Evolutionary conservation across 2,113 vertebrate species (phyloP), one percentile per base, ranked within the genome.

Genomic region (Cinclus mexicanus): DNA sequence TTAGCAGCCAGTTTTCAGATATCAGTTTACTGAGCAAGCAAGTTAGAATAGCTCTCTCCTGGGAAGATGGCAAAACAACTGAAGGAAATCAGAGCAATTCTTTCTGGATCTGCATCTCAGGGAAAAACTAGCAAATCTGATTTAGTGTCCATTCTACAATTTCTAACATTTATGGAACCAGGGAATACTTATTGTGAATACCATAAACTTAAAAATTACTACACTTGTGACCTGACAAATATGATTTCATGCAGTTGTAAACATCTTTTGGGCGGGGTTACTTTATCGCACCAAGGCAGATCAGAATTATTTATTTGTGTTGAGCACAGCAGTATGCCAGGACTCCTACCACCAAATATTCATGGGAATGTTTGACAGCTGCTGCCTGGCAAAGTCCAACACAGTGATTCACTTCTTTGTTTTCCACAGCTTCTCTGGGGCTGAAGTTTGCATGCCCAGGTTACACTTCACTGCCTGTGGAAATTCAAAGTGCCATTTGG

Each of bases 1-100:
- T 94, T 92, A 94, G 88, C 90, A 95, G 44, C 26, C 41, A 60
- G 60, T 81, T 95, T 92, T 94, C 76, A 81, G 87, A 83, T 81
- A 69, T 93, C 42, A 13, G 68, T 49, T 59, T 81, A 86, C 83
- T 88, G 72, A 96, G 64, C 47, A 95, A 86, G 76, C 68, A 90
- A 86, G 56, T 74, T 74, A 57, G 64, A 75, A 75, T 59, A 64
- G n/a, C 49, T 83, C 15, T 80, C 71, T 92, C 69, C 44, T 82
- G 92, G 79, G 79, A 68, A 89, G 85, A 50, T 56, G 35, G 22
- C 57, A 90, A 92, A 93, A 81, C 24, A 83, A 90, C 64, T 31
- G 68, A 86, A 94, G 41, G 56, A 85, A 93, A 84, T 83, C 68
- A 65, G 71, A 75, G 64, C 78, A 87, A 52, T 3, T 11, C 1